These are phyloP conservation scores for Cariama cristata DNA, from an alignment of 2,113 vertebrate genomes.

Conservation along the genomic window DNA sequence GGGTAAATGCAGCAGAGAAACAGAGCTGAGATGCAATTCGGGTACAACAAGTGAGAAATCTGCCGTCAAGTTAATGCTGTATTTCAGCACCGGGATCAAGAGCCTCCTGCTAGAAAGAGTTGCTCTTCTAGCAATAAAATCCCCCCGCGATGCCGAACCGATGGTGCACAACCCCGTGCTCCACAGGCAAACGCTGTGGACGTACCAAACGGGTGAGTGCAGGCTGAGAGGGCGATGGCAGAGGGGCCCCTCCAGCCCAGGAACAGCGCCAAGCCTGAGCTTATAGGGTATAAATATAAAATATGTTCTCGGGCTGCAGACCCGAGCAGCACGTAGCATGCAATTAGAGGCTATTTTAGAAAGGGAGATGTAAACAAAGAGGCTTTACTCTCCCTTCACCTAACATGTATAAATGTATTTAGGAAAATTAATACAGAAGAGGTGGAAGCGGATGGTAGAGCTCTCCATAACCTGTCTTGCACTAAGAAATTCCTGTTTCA, in stretches of 20 bases:
- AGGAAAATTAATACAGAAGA: neutral
- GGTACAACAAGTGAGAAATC: rapidly evolving
- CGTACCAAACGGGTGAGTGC: rapidly evolving
- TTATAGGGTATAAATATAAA: neutral
- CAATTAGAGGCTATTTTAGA: neutral
- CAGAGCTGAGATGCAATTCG: rapidly evolving
- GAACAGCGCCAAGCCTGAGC: neutral
- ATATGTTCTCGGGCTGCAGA: neutral
- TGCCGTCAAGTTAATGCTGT: rapidly evolving
- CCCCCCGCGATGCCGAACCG: rapidly evolving
- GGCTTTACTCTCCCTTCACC: neutral
- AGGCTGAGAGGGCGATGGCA: neutral
- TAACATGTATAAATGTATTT: neutral
- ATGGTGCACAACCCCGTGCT: neutral
- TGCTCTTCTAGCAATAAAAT: neutral
- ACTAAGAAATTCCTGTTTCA: rapidly evolving
- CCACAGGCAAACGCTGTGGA: rapidly evolving
- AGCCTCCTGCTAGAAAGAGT: neutral
- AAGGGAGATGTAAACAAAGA: neutral
- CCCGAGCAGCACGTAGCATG: neutral
- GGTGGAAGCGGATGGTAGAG: neutral
- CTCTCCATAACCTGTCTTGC: neutral
- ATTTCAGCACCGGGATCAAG: neutral
- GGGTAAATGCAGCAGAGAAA: neutral
- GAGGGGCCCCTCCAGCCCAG: neutral